Base-by-base conservation (phyloP, 2,888 invertebrate genomes). In the Seladonia tumulorum region DNA sequence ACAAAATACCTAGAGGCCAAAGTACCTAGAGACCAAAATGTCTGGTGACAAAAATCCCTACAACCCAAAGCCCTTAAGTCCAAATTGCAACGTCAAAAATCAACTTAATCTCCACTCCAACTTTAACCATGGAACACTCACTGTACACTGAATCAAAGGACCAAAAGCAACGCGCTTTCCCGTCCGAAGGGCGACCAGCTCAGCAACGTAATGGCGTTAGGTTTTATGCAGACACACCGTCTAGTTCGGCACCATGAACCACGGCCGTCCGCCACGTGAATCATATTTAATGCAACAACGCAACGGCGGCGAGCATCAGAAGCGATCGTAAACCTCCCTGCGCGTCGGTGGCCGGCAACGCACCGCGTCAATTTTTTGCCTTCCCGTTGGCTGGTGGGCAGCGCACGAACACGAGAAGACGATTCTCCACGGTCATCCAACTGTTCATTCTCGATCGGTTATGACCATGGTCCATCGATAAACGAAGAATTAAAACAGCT, bases 231-330 rank as follows among this genome's bases (percentile, higher is more conserved):
- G 79, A 79, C 71, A 66, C 63, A 72, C 45, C 45, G 84, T 85
- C 84, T 76, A 75, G 63, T 60, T 47, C 22, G 70, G 12, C 39
- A 57, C 42, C 60, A 1, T 29, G 86, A 74, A 74, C 72, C 78
- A 71, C 72, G 76, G 53, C 71, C 45, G 49, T 63, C 68, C 81
- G 79, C 81, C 77, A 79, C 79, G 76, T 87, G 84, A 81, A 88
- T 88, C 88, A 87, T 85, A 85, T 87, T 89, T 83, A 82, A 87
- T 86, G 86, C 88, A 79, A 81, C 85, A 81, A 84, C 78, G 72
- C 85, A 81, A 84, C 78, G 72, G 88, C 90, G 89, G 90, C 88
- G 83, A 85, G 87, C 81, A 88, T 90, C 90, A 86, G 89, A 88
- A 79, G 85, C 85, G 86, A 86, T 88, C 89, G 89, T 91, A 90